These are phyloP conservation scores for Dendrocincla tyrannina DNA, from an alignment of 2,797 vertebrate genomes.

Conservation along the genomic window DNA sequence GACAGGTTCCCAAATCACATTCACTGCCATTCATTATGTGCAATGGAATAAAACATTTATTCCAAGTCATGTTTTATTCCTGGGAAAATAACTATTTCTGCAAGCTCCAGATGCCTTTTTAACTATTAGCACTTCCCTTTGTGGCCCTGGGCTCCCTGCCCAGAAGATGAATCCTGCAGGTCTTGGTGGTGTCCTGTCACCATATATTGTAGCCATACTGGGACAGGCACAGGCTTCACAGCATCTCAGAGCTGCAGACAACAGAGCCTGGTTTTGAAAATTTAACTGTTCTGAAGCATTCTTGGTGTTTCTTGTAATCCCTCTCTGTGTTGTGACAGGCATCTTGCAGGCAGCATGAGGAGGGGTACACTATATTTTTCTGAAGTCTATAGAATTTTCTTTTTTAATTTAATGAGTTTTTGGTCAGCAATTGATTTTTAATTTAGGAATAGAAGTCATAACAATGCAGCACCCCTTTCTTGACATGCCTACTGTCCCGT, in stretches of 20 bases:
- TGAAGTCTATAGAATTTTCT: not conserved
- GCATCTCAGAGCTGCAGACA: not conserved
- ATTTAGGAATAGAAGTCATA: not conserved
- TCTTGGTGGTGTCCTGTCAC: not conserved
- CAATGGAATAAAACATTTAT: constrained; percentile 61
- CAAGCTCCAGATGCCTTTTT: constrained; percentile 19
- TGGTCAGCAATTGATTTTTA: not conserved
- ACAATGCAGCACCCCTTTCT: not conserved
- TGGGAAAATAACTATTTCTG: constrained; percentile 56
- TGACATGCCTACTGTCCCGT: not conserved
- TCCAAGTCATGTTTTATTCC: constrained; percentile 66
- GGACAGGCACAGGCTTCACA: not conserved
- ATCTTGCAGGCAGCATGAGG: not conserved
- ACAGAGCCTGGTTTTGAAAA: not conserved
- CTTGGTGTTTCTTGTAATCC: not conserved
- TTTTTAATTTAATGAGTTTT: not conserved
- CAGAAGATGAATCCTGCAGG: not conserved
- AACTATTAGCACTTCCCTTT: not conserved
- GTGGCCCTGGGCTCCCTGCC: not conserved
- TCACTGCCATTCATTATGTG: constrained; percentile 54
- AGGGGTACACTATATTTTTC: not conserved
- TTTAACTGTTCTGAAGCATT: not conserved
- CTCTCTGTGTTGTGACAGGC: accelerated
- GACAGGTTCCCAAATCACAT: constrained; percentile 59
- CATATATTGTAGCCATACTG: not conserved